Evolutionary conservation across 2,113 vertebrate species (phyloP), one percentile per base, ranked within the genome.

Genomic region (Neoarius graeffei): DNA sequence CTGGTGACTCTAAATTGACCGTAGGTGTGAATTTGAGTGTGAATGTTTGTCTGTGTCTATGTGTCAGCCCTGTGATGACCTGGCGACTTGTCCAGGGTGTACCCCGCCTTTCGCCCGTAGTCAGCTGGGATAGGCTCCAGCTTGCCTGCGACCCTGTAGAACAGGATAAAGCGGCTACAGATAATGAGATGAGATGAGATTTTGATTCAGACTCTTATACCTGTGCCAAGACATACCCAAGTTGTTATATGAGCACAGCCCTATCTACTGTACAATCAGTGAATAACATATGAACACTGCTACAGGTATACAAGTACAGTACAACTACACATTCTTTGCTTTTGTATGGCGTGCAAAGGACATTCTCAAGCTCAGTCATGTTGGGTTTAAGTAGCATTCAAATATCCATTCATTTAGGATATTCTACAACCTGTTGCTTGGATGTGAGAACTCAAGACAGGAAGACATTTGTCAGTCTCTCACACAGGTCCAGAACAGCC

Each of bases 171-270:
- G 35, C 2, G 35, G 35, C 35, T 35, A 35, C 1, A 35, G 35
- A 35, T 35, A 35, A 35, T 35, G 35, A 35, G 35, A 35, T 35
- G 35, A 35, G 35, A 35, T 35, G 35, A 35, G 35, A 35, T n/a
- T n/a, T n/a, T n/a, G n/a, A 80, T 30, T 23, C 30, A 52, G 56
- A 7, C 57, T n/a, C 42, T 74, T 60, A 60, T 42, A 23, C 14
- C 23, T n/a, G 56, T 80, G 48, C 60, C 74, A 86, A 56, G 50
- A 80, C 48, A n/a, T 66, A 50, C 35, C 85, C 25, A 13, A 80
- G n/a, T 19, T 80, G n/a, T 35, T n/a, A 25, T 86, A 13, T 52
- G 17, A 86, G 42, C 77, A 57, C 52, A 30, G 25, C 59, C 9
- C n/a, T 30, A 76, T 27, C 42, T 35, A 67, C 30, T 17, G 23